Evolutionary conservation across 2,888 invertebrate genomes (phyloP), one percentile per base, ranked within the genome.

Genomic region (Pollenia angustigena): DNA sequence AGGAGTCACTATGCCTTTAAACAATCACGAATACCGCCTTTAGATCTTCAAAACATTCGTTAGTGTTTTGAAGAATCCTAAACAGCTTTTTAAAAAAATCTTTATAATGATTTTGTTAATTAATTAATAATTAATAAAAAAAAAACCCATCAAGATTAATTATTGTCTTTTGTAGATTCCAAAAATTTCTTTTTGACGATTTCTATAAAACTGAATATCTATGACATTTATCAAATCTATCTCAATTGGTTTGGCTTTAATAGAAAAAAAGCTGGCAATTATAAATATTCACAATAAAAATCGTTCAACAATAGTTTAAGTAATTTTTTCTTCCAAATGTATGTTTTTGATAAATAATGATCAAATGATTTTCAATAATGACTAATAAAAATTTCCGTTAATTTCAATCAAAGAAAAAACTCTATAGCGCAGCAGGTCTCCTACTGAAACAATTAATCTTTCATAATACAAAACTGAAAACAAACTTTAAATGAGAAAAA

Each of bases 381-480:
- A 75, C 69, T 71, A 86, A 86, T 86, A 86, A 82, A 86, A 82
- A 76, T 80, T 86, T 75, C 75, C 80, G 80, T 86, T 83, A 83
- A 83, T 80, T 86, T 86, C 69, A 86, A 86, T 86, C 75, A 82
- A 81, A 69, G 71, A 56, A 83, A 62, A 66, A 80, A 58, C 75
- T 56, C 56, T 71, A 11, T 32, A 60, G 42, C 80, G 14, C 86
- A 80, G 75, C 83, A 66, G 83, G 86, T 72, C 83, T 71, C 75
- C 86, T 83, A 76, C 80, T 66, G 83, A 81, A 86, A 86, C 74
- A 83, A 86, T 86, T 83, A 83, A 83, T 80, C 83, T 86, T 86
- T 81, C 56, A 52, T 75, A 64, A 58, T 56, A 14, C n/a, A 50
- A 80, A 81, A 60, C 32, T 32, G 6, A 32, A 32, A 32, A 32